Evolutionary conservation across 2,797 vertebrate genomes (phyloP).

Genomic region (Acanthornis magna): DNA sequence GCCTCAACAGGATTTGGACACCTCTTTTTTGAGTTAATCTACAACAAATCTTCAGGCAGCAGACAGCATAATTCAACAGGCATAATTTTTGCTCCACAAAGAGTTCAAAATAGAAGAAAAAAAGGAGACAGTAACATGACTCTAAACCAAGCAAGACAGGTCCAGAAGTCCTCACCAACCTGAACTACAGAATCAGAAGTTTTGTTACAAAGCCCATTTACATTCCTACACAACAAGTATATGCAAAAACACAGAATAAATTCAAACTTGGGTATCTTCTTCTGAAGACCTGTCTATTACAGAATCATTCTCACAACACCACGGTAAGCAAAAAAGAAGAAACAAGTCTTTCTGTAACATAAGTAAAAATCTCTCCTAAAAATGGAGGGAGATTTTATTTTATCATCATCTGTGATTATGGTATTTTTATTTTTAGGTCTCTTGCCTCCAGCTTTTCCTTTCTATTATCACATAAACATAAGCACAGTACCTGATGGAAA

Average conservation of each 20-base stretch:
- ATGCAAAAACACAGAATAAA: background rate
- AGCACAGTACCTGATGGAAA: background rate
- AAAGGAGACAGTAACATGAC: background rate
- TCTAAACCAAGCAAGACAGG: background rate
- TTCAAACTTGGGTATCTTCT: slow-evolving; percentile 8
- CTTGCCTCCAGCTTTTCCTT: background rate
- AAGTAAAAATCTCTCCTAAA: slow-evolving; percentile 41
- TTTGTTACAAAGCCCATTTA: background rate
- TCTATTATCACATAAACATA: background rate
- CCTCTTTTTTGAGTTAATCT: background rate
- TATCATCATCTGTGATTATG: background rate
- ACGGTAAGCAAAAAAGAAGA: slow-evolving; percentile 39
- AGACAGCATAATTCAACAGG: background rate
- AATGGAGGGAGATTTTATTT: background rate
- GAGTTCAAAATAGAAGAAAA: background rate
- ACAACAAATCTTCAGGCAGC: background rate
- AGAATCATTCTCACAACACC: slow-evolving; percentile 43
- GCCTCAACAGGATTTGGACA: background rate
- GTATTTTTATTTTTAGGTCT: slow-evolving; percentile 33
- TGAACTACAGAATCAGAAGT: background rate
- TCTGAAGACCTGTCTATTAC: slow-evolving; percentile 36
- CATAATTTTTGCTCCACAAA: background rate
- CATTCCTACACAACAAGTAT: slow-evolving; percentile 18
- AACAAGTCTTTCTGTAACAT: slow-evolving; percentile 26
- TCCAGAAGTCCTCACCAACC: background rate